These are phyloP conservation scores for Baryphthengus martii DNA, from an alignment of 2,113 vertebrate species.

Conservation along the genomic window DNA sequence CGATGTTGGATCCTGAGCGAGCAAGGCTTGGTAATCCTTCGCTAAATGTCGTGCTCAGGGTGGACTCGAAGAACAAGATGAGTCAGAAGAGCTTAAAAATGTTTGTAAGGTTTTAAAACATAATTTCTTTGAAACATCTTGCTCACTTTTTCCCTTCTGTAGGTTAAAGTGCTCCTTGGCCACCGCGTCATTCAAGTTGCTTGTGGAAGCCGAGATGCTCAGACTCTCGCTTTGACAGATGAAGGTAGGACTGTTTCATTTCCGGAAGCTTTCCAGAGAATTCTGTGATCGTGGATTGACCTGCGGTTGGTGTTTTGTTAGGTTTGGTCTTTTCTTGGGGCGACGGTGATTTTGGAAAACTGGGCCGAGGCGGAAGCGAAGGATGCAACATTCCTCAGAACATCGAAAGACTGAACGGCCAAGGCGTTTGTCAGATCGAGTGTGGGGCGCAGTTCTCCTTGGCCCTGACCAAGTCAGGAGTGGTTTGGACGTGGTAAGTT, in stretches of 20 bases:
- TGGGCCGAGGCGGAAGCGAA: slow-evolving; percentile 96
- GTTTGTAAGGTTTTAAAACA: background rate
- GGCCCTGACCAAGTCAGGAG: slow-evolving; percentile 95
- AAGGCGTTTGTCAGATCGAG: slow-evolving; percentile 95
- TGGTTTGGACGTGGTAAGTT: slow-evolving; percentile 97
- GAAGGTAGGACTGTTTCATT: slow-evolving; percentile 78
- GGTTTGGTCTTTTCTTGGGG: slow-evolving; percentile 98
- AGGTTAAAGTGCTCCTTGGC: slow-evolving; percentile 97
- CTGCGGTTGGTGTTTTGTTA: slow-evolving; percentile 52
- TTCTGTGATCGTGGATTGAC: background rate
- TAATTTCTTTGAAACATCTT: background rate
- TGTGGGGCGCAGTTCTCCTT: slow-evolving; percentile 97
- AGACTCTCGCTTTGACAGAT: slow-evolving; percentile 94
- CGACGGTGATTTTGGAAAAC: slow-evolving; percentile 96
- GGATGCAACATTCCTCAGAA: slow-evolving; percentile 99
- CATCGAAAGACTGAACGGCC: slow-evolving; percentile 94
- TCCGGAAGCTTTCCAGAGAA: background rate
- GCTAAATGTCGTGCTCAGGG: background rate
- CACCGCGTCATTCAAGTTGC: slow-evolving; percentile 96
- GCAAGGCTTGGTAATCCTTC: background rate
- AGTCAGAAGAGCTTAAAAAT: background rate
- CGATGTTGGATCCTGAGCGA: background rate
- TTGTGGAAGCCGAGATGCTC: slow-evolving; percentile 95
- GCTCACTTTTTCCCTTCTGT: background rate
- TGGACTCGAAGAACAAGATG: background rate